Base-by-base conservation (phyloP, 2,113 vertebrate genomes). In the Malurus cyaneus region DNA sequence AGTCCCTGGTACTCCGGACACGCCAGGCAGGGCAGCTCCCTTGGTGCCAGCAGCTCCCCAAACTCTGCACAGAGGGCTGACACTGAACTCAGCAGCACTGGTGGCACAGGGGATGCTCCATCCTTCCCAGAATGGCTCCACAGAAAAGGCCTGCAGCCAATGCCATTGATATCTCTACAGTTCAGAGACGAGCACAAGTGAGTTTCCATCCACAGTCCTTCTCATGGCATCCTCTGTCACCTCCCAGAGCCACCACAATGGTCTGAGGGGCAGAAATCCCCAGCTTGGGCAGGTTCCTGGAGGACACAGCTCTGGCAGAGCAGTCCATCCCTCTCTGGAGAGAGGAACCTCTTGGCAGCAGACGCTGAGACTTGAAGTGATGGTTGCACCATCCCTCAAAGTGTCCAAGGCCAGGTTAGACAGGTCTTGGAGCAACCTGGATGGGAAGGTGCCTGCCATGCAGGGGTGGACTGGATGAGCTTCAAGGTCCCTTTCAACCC, bases 71-170 rank as follows among this genome's bases (percentile, higher is more conserved):
- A 6, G 10, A 60, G 0, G 4, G 59, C n/a, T 85, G 59, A 16
- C 59, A 41, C 52, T 52, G 46, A 53, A 20, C 28, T 66, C 0
- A 0, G 23, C n/a, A 66, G 74, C 0, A 0, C 3, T 73, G 67
- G 29, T 26, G n/a, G 23, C 71, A 36, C 46, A 14, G 34, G n/a
- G 57, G 39, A 49, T 1, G 2, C 29, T 39, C 52, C 1, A 0
- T 61, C n/a, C 47, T 66, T 41, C 49, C 56, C 52, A 29, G 46
- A 28, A 25, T 12, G 7, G 71, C 39, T 79, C 42, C 79, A 26
- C 1, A 2, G 1, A 14, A 8, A 29, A 6, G 1, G 49, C 14
- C 50, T 19, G n/a, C 74, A 59, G 47, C 31, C 16, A 6, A n/a
- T 34, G 28, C 24, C 19, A 16, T 6, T 0, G 0, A 4, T 36